A percentile compares a stretch with the other conserved stretches of the same genome.
Evolutionary conservation across 2,888 invertebrate genomes (phyloP).

Genomic region (Cylloceria caligata): DNA sequence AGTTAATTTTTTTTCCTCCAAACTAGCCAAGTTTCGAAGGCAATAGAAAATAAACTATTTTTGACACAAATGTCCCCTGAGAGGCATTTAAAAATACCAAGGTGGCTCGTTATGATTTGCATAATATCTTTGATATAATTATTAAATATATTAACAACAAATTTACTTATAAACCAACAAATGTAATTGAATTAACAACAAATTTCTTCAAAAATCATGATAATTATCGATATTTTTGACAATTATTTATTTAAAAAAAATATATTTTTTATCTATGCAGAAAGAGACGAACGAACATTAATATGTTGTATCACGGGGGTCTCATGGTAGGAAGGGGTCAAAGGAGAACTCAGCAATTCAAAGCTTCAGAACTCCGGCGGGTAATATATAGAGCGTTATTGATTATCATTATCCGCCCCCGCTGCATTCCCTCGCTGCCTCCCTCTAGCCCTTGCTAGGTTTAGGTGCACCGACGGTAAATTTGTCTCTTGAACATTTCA

Average conservation of each 20-base stretch:
- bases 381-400: conserved; percentile 37
- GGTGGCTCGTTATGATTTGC: too few species aligned
- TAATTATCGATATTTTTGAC: too few species aligned
- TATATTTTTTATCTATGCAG: neutral
- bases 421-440: neutral
- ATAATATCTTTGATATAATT: too few species aligned
- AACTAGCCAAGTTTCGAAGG: too few species aligned
- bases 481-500: conserved; percentile 24
- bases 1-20: too few species aligned
- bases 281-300: neutral
- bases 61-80: too few species aligned
- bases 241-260: too few species aligned
- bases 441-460: neutral
- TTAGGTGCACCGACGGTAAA: conserved; percentile 32
- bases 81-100: too few species aligned
- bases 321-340: neutral
- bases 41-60: too few species aligned
- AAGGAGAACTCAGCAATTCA: neutral
- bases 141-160: too few species aligned
- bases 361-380: conserved; percentile 22
- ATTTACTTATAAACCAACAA: too few species aligned
- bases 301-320: neutral
- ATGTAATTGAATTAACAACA: neutral
- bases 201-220: neutral
- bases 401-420: conserved; percentile 61